A percentile compares a stretch with the other conserved stretches of the same genome.
These are phyloP conservation scores for Metalampra italica DNA, from an alignment of 2,888 invertebrate species.

Conservation along the genomic window DNA sequence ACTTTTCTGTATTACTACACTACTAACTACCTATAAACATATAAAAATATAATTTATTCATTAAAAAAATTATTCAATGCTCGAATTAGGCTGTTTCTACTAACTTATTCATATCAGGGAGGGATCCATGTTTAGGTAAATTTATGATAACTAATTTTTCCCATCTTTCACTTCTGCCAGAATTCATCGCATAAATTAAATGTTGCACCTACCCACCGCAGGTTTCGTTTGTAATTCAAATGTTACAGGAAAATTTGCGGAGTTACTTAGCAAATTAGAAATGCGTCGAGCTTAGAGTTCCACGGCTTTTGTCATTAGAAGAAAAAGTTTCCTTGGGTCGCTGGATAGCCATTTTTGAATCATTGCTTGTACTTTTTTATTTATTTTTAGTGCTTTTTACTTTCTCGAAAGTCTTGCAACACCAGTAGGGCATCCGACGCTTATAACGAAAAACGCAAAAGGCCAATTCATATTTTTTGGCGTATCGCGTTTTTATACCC, in stretches of 20 bases:
- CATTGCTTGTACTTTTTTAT: too few relatives aligned
- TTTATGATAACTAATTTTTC: slow-evolving; percentile 43
- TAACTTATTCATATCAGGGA: slow-evolving; percentile 32
- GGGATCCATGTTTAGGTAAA: slow-evolving; percentile 32
- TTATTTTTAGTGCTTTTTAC: too few relatives aligned
- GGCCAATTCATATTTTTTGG: too few relatives aligned
- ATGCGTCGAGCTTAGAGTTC: not conserved
- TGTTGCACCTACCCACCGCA: slow-evolving; percentile 9
- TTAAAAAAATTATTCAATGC: slow-evolving; percentile 1
- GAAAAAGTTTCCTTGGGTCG: not conserved
- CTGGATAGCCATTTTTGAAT: not conserved
- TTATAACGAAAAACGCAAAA: too few relatives aligned
- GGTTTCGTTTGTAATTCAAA: slow-evolving; percentile 13
- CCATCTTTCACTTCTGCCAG: slow-evolving; percentile 17
- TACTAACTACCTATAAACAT: too few relatives aligned
- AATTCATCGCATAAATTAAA: slow-evolving; percentile 30
- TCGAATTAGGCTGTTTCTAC: slow-evolving; percentile 11
- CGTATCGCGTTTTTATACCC: too few relatives aligned
- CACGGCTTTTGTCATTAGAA: not conserved
- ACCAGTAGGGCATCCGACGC: too few relatives aligned
- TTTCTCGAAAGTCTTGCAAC: too few relatives aligned
- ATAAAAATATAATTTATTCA: not conserved
- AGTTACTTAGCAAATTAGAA: slow-evolving; percentile 7
- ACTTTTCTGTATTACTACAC: too few relatives aligned
- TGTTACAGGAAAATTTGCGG: slow-evolving; percentile 4